phyloP scores from a whole-genome alignment of 2,888 invertebrate genomes.

The Pammene fasciana region DNA sequence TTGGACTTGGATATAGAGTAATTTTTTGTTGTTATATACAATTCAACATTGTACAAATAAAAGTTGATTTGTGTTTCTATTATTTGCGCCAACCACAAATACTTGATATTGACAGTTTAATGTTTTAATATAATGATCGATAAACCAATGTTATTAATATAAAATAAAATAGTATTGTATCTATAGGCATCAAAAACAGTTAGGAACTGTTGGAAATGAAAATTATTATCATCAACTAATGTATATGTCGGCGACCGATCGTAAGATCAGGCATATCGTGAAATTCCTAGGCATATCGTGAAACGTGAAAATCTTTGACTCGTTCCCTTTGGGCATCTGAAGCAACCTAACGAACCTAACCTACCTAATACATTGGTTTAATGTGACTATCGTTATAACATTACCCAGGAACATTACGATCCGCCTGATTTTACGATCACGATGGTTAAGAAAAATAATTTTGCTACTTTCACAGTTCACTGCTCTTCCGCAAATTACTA shows the following conservation, averaged over 20 bases:
- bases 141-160: too few relatives aligned
- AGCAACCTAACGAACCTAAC: too few relatives aligned
- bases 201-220: not conserved
- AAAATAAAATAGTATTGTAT: too few relatives aligned
- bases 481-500: constrained; percentile 67
- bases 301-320: too few relatives aligned
- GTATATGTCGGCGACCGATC: not conserved
- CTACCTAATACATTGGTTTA: too few relatives aligned
- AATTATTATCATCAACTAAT: not conserved
- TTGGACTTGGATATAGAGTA: constrained; percentile 4
- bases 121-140: not conserved
- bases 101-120: not conserved
- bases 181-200: too few relatives aligned
- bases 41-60: not conserved
- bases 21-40: constrained; percentile 11
- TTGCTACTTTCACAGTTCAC: constrained; percentile 57
- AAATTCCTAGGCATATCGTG: too few relatives aligned
- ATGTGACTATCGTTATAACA: too few relatives aligned
- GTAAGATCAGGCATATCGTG: too few relatives aligned
- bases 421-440: too few relatives aligned
- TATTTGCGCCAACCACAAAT: not conserved
- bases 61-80: not conserved
- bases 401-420: too few relatives aligned
- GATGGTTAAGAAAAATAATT: constrained; percentile 55
- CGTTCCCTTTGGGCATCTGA: too few relatives aligned